Base-by-base conservation (phyloP, 2,113 vertebrate species). In the Blennius ocellaris region DNA sequence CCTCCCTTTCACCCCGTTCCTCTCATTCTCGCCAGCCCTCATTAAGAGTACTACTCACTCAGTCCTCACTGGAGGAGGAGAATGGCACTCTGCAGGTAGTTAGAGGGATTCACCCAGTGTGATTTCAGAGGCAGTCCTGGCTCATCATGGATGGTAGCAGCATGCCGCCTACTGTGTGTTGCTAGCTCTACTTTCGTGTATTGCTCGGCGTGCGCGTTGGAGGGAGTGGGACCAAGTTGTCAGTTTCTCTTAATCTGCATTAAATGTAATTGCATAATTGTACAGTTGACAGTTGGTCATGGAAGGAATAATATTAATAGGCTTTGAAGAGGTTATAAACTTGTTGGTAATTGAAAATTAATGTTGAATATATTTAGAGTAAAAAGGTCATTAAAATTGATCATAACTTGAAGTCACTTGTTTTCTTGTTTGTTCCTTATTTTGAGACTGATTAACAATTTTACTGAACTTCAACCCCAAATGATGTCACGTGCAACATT, bases 41-140 rank as follows among this genome's bases (percentile, higher is more conserved):
- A 81, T 82, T 87, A 78, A 60, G 62, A 72, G 71, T 49, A 53
- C 64, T 51, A 48, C n/a, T 12, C 15, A 57, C 21, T 30, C 21
- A 30, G 51, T 56, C 56, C 16, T 66, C 69, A 64, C 43, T 39
- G 52, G 45, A 52, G 64, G 60, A 49, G 53, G 50, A 52, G 17
- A 73, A 69, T 70, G 11, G 48, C 48, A 55, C 66, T 81, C 30
- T 70, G 69, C 61, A 78, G 78, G 64, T 71, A 73, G 81, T 83
- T 85, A 69, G 82, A 76, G 53, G 61, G 76, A 73, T 71, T 78
- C 37, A 36, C 64, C 73, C 48, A 57, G 63, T 68, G 43, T 39
- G 14, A 67, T 62, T 70, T 64, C 61, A 54, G 30, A 71, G 30
- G 7, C 1, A 2, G 57, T 37, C 37, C 36, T 66, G 66, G 30